phyloP scores from a whole-genome alignment of 2,113 vertebrate species.

The Leucopsar rothschildi region DNA sequence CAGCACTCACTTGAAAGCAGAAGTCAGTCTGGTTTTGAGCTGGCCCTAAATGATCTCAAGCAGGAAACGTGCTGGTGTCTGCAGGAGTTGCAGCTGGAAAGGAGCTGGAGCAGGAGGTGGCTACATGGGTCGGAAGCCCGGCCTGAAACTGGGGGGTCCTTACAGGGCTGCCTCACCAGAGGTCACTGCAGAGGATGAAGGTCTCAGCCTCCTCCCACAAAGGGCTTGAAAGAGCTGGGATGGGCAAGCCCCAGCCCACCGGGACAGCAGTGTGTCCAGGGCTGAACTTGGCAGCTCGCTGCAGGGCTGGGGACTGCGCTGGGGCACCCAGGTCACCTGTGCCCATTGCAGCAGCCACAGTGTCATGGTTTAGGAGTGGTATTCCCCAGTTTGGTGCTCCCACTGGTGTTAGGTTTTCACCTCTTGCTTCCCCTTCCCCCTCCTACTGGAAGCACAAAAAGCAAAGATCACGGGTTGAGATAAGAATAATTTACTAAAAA shows the following conservation, averaged over 20 bases:
- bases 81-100: rapidly evolving
- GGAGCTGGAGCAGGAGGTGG: neutral
- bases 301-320: neutral
- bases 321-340: neutral
- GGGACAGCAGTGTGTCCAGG: rapidly evolving
- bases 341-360: neutral
- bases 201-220: neutral
- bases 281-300: rapidly evolving
- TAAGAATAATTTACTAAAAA: neutral
- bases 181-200: rapidly evolving
- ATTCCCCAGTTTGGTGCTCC: neutral
- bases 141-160: rapidly evolving
- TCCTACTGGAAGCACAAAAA: neutral
- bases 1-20: neutral
- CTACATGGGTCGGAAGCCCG: neutral
- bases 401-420: neutral
- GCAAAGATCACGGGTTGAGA: neutral
- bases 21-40: neutral
- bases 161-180: neutral
- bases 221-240: neutral
- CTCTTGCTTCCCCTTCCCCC: neutral
- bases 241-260: rapidly evolving
- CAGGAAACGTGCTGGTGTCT: rapidly evolving
- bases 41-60: rapidly evolving
- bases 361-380: neutral